phyloP scores from a whole-genome alignment of 2,888 invertebrate genomes.

The Rhamphomyia laevipes region DNA sequence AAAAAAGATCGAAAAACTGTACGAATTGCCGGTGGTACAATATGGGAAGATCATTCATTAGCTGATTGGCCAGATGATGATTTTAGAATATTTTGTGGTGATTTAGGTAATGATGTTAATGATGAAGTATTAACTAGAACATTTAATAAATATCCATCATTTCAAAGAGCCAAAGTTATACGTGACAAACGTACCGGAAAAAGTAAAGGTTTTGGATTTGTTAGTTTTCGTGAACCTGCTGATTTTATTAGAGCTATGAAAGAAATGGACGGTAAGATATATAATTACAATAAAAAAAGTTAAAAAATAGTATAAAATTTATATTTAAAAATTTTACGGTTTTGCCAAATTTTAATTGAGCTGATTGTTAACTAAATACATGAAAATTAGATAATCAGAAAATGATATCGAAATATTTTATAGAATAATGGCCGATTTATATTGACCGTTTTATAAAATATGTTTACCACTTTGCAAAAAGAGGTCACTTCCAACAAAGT shows the following conservation, averaged over 20 bases:
- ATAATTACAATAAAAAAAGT: not conserved
- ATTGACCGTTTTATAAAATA: too few species aligned
- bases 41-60: slow-evolving; percentile 92
- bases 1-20: slow-evolving; percentile 47
- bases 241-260: slow-evolving; percentile 98
- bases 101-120: slow-evolving; percentile 97
- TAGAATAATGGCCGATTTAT: too few species aligned
- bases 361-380: too few species aligned
- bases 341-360: too few species aligned
- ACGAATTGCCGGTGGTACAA: slow-evolving; percentile 83
- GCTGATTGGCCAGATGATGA: slow-evolving; percentile 98
- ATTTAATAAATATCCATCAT: slow-evolving; percentile 88
- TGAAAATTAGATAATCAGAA: too few species aligned
- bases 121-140: slow-evolving; percentile 94
- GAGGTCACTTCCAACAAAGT: too few species aligned
- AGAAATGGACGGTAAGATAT: slow-evolving; percentile 91
- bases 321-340: not conserved
- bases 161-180: slow-evolving; percentile 88
- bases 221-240: slow-evolving; percentile 93
- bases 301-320: not conserved
- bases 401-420: too few species aligned
- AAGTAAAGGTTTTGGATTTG: slow-evolving; percentile 97
- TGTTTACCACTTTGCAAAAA: too few species aligned
- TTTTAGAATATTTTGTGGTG: slow-evolving; percentile 98
- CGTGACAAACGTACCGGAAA: slow-evolving; percentile 95